Percentiles rank a stretch among this genome's conserved stretches.
Conservation (phyloP, 2,888 invertebrate genomes). For the Sphecodes monilicornis region DNA sequence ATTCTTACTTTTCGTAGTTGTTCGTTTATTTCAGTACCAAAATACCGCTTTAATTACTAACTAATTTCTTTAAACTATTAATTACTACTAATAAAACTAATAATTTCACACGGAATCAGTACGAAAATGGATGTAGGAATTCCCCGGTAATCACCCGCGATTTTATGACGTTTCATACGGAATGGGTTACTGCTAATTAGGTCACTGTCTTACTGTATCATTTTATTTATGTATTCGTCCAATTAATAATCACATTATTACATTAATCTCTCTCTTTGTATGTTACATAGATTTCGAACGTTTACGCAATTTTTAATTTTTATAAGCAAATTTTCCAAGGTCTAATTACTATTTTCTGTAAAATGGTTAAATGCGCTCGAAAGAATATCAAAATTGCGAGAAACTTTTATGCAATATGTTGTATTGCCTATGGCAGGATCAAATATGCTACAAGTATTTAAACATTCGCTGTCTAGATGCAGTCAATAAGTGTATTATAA, state of each 20-base stretch:
- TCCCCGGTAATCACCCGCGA: neutral
- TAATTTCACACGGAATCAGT: neutral
- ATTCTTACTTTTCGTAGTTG: neutral
- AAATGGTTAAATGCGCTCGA: neutral
- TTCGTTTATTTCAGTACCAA: neutral
- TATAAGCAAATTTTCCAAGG: neutral
- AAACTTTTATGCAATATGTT: neutral
- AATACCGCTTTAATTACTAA: neutral
- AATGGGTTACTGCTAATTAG: constrained; percentile 29
- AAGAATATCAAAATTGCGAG: neutral
- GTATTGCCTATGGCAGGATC: neutral
- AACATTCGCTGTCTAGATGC: neutral
- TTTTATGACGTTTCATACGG: neutral
- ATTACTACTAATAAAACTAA: too few relatives aligned
- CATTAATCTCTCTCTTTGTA: neutral
- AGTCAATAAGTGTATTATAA: neutral
- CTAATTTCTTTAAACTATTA: too few relatives aligned
- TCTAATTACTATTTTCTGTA: neutral
- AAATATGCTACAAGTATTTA: neutral
- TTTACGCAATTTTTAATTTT: neutral
- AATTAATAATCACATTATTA: neutral
- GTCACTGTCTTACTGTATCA: constrained; percentile 23
- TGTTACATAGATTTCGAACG: neutral
- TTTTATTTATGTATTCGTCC: neutral
- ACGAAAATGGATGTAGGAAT: neutral